Percentiles rank a stretch among this genome's conserved stretches.
phyloP scores from a whole-genome alignment of 2,888 invertebrate species.

The Heteromurus nitidus region DNA sequence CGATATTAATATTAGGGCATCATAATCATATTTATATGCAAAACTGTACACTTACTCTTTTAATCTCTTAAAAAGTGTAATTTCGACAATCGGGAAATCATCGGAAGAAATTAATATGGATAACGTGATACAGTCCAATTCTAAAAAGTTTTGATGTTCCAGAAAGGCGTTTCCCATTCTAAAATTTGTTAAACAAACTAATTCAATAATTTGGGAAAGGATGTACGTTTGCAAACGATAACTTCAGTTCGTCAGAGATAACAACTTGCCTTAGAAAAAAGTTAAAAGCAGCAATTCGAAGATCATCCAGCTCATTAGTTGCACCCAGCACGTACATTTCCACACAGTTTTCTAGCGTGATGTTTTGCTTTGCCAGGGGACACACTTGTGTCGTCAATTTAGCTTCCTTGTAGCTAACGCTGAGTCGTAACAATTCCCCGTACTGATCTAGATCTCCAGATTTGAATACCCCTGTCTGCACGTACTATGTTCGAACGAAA shows the following conservation, averaged over 20 bases:
- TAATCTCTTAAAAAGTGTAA: conserved; percentile 49
- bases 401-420: conserved; percentile 40
- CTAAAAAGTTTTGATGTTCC: conserved; percentile 54
- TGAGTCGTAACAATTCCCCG: conserved; percentile 26
- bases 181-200: background rate
- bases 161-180: conserved; percentile 55
- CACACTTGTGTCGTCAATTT: conserved; percentile 30
- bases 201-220: too few species aligned
- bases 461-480: conserved; percentile 43
- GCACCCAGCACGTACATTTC: conserved; percentile 38
- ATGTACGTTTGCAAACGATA: too few species aligned
- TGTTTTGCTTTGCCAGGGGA: conserved; percentile 33
- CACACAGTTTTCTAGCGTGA: conserved; percentile 56
- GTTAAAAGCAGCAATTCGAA: conserved; percentile 34
- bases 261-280: conserved; percentile 40
- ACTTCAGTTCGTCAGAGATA: background rate
- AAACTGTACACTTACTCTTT: conserved; percentile 38
- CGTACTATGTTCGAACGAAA: conserved; percentile 31
- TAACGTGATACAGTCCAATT: conserved; percentile 56
- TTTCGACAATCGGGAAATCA: conserved; percentile 54
- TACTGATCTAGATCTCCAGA: background rate
- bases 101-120: conserved; percentile 48
- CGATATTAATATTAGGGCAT: background rate
- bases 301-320: conserved; percentile 48
- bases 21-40: background rate